phyloP scores from a whole-genome alignment of 2,888 invertebrate genomes.

The Scelioninae gen. 2 region DNA sequence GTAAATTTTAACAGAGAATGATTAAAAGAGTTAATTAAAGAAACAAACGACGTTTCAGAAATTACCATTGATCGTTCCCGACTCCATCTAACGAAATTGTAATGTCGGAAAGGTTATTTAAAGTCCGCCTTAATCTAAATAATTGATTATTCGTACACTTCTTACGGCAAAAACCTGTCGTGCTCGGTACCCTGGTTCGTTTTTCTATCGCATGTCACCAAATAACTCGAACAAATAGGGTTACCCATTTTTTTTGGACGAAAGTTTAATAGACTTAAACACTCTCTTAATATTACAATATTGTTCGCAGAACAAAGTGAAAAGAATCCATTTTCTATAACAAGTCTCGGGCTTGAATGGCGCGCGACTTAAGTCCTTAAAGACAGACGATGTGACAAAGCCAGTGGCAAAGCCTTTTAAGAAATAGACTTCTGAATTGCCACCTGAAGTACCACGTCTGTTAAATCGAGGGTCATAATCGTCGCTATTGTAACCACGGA shows the following conservation, averaged over 20 bases:
- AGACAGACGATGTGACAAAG: conserved; percentile 54
- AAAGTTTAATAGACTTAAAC: conserved; percentile 38
- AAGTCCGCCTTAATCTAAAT: too few relatives aligned
- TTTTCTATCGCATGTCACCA: background rate
- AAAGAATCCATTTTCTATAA: conserved; percentile 51
- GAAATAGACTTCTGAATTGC: conserved; percentile 46
- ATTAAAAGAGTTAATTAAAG: too few relatives aligned
- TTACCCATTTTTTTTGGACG: conserved; percentile 29
- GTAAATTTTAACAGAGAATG: too few relatives aligned
- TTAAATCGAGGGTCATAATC: conserved; percentile 51
- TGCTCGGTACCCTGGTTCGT: background rate
- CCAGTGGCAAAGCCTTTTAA: conserved; percentile 51
- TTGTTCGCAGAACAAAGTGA: conserved; percentile 42
- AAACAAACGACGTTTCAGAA: too few relatives aligned
- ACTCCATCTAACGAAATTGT: too few relatives aligned
- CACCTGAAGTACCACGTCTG: conserved; percentile 42
- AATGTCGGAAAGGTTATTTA: too few relatives aligned
- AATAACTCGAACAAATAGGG: conserved; percentile 28
- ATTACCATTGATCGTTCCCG: too few relatives aligned
- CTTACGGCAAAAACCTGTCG: background rate
- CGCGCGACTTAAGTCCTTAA: conserved; percentile 34
- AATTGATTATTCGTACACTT: background rate
- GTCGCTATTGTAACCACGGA: conserved; percentile 37
- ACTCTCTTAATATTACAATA: conserved; percentile 24
- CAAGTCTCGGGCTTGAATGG: conserved; percentile 38